These are phyloP conservation scores for Emys orbicularis DNA, from an alignment of 2,797 vertebrate species.

Conservation along the genomic window DNA sequence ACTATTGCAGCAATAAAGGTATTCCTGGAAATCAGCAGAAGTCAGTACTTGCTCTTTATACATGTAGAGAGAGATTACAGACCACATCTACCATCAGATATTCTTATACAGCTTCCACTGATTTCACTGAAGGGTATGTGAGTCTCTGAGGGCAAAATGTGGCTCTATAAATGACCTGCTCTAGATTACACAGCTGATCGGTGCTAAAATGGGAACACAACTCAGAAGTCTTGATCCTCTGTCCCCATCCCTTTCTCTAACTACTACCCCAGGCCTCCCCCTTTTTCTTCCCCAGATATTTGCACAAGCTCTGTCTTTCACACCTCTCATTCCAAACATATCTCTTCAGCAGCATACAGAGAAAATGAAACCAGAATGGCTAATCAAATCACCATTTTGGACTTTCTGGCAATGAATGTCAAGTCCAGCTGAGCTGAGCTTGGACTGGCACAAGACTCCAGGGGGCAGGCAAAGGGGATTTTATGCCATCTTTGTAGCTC, in stretches of 20 bases:
- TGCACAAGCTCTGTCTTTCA: background rate
- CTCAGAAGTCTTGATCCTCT: background rate
- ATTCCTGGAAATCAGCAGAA: background rate
- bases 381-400: slow-evolving; percentile 53
- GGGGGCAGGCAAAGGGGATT: background rate
- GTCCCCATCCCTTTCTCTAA: background rate
- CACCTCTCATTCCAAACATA: slow-evolving; percentile 1
- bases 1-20: background rate
- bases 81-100: background rate
- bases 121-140: background rate
- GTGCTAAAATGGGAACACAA: background rate
- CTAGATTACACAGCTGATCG: background rate
- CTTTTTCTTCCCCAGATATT: slow-evolving; percentile 18
- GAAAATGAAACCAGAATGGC: slow-evolving; percentile 62
- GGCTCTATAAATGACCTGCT: background rate
- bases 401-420: slow-evolving; percentile 48
- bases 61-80: background rate
- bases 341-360: slow-evolving; percentile 16
- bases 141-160: background rate
- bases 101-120: background rate
- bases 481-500: slow-evolving; percentile 30
- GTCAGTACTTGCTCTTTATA: background rate
- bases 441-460: slow-evolving; percentile 26
- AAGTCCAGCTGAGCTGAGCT: background rate
- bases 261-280: background rate